phyloP scores from a whole-genome alignment of 2,888 invertebrate genomes.

The Polydrusus pterygomalis region DNA sequence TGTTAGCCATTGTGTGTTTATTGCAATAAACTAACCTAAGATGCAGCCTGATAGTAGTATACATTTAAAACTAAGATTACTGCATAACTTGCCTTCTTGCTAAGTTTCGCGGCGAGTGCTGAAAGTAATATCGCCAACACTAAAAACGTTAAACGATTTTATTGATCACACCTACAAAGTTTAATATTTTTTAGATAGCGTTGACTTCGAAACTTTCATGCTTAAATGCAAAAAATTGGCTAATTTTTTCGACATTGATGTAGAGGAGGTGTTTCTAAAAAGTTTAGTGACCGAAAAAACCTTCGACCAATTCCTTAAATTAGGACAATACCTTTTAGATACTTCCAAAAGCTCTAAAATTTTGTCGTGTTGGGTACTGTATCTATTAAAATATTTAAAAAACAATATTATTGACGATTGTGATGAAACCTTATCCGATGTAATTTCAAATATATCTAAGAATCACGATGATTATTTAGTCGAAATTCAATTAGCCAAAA shows the following conservation, averaged over 20 bases:
- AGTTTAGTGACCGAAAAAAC: constrained; percentile 25
- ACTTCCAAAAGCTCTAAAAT: constrained; percentile 22
- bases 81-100: too few relatives aligned
- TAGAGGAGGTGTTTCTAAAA: constrained; percentile 33
- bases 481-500: constrained; percentile 38
- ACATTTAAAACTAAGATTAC: too few relatives aligned
- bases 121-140: too few relatives aligned
- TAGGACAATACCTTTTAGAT: constrained; percentile 40
- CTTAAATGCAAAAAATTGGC: constrained; percentile 37
- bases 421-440: constrained; percentile 46
- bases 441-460: not conserved
- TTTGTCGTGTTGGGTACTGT: constrained; percentile 33
- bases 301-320: constrained; percentile 24
- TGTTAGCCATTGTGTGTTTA: too few relatives aligned
- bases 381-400: constrained; percentile 39
- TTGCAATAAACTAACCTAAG: too few relatives aligned
- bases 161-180: not conserved
- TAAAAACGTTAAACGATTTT: not conserved
- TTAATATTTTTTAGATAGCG: constrained; percentile 22
- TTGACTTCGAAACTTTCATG: constrained; percentile 17
- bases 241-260: constrained; percentile 10
- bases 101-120: too few relatives aligned
- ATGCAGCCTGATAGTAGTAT: too few relatives aligned
- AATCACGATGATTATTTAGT: constrained; percentile 39
- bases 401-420: constrained; percentile 15